Evolutionary conservation across 2,888 invertebrate genomes (phyloP), one percentile per base, ranked within the genome.

Genomic region (Hypomecis atomaria): DNA sequence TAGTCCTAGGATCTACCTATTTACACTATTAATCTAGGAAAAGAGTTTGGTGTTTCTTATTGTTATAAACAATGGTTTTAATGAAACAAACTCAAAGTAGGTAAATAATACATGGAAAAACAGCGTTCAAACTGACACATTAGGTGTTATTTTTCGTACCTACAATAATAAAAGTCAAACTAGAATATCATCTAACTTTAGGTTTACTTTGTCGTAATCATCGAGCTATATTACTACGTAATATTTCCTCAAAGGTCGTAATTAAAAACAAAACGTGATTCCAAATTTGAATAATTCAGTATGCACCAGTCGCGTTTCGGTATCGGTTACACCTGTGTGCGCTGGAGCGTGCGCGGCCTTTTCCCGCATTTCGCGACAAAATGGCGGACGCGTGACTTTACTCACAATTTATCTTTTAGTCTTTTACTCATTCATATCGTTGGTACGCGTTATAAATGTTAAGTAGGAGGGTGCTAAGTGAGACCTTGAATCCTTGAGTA

Each of bases 341-440:
- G 75, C 72, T 78, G 76, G 77, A 83, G 83, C 85, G 85, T 75
- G 57, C 66, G 72, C 71, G 81, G 82, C 84, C 82, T 86, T 85
- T 86, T 85, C 86, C 86, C 87, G 85, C 82, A 77, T 85, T 81
- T 85, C 78, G 76, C 78, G 80, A 85, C 89, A 87, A 89, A 90
- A 90, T 90, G 89, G 90, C 88, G 79, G 89, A 79, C 84, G 82
- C 90, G 89, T 89, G 89, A 86, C 86, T 77, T 70, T 71, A 82
- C 78, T 83, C 49, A 62, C 72, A 72, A 81, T 76, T 72, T 73
- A 67, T 71, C 72, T 74, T 44, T 79, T 78, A 74, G 74, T 76
- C 77, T 73, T 73, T 81, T 78, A 76, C 76, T 77, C 77, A 81
- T 82, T 81, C 80, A 81, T 79, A 74, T 67, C 67, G 66, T 63